phyloP scores from a whole-genome alignment of 2,888 invertebrate genomes.

The Oxyteleia sp. region DNA sequence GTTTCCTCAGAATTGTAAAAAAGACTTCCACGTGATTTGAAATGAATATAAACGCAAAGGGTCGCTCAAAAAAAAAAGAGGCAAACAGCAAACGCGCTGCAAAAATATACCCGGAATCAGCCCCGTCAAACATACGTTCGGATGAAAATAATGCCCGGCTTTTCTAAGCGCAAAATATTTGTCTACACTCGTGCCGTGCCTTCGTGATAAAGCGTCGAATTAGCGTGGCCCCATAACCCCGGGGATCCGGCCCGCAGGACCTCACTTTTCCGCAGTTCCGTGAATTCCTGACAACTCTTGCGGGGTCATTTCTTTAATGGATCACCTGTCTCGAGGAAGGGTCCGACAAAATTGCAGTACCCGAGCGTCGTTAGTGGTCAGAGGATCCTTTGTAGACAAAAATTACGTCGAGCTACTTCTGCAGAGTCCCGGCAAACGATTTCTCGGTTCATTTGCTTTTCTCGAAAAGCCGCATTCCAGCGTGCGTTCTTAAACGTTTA shows the following conservation, averaged over 20 bases:
- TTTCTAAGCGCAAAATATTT: no score
- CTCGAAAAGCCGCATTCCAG: conserved; percentile 6
- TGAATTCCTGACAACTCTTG: conserved; percentile 59
- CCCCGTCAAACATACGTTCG: no score
- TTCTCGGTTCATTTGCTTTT: conserved; percentile 36
- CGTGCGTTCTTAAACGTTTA: conserved; percentile 15
- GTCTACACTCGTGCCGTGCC: no score
- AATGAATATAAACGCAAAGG: no score
- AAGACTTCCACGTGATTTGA: no score
- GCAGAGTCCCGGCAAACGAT: conserved; percentile 32
- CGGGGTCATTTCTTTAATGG: conserved; percentile 65
- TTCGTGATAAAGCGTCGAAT: conserved; percentile 61
- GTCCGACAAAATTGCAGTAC: conserved; percentile 50
- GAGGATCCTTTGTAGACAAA: conserved; percentile 49
- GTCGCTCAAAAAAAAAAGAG: no score
- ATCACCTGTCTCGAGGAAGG: conserved; percentile 60
- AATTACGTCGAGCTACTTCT: conserved; percentile 51
- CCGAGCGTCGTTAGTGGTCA: conserved; percentile 61
- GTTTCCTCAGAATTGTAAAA: no score
- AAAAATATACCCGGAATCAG: no score
- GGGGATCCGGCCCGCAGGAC: conserved; percentile 26
- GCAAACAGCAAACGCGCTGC: no score
- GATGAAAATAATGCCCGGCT: no score
- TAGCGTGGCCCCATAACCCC: conserved; percentile 54
- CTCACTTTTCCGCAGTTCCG: conserved; percentile 58